phyloP scores from a whole-genome alignment of 1,140 invertebrate genomes.

The Globodera ellingtonae region DNA sequence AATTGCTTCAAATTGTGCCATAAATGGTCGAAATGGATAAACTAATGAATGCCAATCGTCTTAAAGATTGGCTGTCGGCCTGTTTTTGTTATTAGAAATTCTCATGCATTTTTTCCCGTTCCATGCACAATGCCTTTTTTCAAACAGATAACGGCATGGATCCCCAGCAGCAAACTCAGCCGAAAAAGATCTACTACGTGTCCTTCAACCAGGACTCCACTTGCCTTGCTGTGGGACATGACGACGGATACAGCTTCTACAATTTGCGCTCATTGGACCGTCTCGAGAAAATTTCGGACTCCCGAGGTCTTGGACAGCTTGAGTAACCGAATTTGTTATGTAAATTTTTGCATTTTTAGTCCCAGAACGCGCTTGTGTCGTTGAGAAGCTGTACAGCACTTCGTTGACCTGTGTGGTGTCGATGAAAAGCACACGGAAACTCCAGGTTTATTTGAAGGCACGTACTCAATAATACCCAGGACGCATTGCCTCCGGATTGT shows the following conservation, averaged over 20 bases:
- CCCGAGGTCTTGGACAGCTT: conserved; percentile 19
- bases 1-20: too few species aligned
- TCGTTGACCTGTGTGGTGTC: conserved; percentile 93
- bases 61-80: too few species aligned
- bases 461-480: too few species aligned
- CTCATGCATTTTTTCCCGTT: too few species aligned
- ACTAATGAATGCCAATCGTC: too few species aligned
- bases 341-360: conserved; percentile 67
- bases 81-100: too few species aligned
- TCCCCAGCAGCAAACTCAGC: neutral
- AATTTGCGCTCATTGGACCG: conserved; percentile 42
- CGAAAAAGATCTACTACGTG: conserved; percentile 40
- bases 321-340: neutral
- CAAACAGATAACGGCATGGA: conserved; percentile 16
- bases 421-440: conserved; percentile 83
- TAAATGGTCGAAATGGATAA: too few species aligned
- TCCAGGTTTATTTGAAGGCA: conserved; percentile 88
- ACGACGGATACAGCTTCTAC: conserved; percentile 53
- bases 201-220: conserved; percentile 51
- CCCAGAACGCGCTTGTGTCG: conserved; percentile 85
- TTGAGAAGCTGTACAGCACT: conserved; percentile 93
- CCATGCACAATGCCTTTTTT: neutral
- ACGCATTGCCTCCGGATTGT: too few species aligned
- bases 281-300: conserved; percentile 51
- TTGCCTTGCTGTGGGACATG: conserved; percentile 47